These are phyloP conservation scores for Melipona quadrifasciata DNA, from an alignment of 1,140 invertebrate species.

Conservation along the genomic window DNA sequence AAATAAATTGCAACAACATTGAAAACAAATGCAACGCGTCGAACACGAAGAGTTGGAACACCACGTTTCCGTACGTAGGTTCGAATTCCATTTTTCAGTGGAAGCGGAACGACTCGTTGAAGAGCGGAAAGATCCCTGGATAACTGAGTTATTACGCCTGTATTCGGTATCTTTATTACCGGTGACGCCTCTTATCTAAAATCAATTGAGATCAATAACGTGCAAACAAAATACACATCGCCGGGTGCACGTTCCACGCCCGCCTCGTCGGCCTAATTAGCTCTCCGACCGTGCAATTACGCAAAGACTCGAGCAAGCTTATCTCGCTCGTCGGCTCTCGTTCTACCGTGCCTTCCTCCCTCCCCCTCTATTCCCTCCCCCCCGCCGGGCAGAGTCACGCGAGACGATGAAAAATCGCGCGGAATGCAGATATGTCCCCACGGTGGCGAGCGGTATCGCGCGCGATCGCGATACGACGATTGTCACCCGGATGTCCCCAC, in stretches of 20 bases:
- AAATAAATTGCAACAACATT: too few relatives aligned
- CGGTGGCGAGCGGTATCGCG: slow-evolving; percentile 50
- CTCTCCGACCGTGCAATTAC: slow-evolving; percentile 32
- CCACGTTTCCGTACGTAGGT: too few relatives aligned
- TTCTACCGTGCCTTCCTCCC: neutral
- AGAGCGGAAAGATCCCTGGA: neutral
- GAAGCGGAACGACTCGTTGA: neutral
- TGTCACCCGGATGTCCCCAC: slow-evolving; percentile 66
- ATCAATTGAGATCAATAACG: slow-evolving; percentile 21
- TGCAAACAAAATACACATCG: neutral
- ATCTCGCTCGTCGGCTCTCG: neutral
- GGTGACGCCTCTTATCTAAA: neutral
- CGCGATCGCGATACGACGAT: slow-evolving; percentile 66
- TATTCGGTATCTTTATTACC: neutral
- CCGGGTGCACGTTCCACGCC: neutral
- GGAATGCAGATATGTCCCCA: slow-evolving; percentile 43
- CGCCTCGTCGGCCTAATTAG: slow-evolving; percentile 9
- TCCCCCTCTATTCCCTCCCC: neutral
- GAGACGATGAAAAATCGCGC: slow-evolving; percentile 29
- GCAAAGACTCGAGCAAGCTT: slow-evolving; percentile 19
- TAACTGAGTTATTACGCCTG: neutral
- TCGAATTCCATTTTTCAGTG: neutral
- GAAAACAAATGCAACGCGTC: too few relatives aligned
- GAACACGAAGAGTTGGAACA: too few relatives aligned
- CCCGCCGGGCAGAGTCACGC: slow-evolving; percentile 16